Evolutionary conservation across 2,888 invertebrate species (phyloP), one percentile per base, ranked within the genome.

Genomic region (Drosophila picticornis): DNA sequence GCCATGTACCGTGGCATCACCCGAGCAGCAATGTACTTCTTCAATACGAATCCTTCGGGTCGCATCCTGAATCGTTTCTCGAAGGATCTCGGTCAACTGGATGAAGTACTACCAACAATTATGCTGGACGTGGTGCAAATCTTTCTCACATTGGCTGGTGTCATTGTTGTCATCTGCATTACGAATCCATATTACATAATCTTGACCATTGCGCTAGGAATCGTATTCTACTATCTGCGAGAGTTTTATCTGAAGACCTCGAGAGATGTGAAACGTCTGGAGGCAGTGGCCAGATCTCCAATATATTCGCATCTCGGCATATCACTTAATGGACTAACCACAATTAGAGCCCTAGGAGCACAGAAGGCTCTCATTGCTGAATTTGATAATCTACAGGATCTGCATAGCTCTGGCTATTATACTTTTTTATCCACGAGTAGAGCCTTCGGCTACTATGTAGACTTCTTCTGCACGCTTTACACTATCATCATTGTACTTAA

Each of bases 381-480:
- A 92, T 97, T 97, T 88, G 97, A 97, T 85, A 95, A 95, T 81
- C 96, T 97, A 83, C 97, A 97, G 92, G 97, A 97, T 91, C 91
- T 96, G 1, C 98, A 99, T 91, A 97, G 98, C 62, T 97, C 98
- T 0, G 96, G 99, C 4, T 99, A 97, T 97, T 99, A 96, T 91
- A 94, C 98, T 79, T 98, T 98, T 92, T 95, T 99, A 53, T 95
- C 97, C 0, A 96, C 97, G 5, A 97, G 97, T 31, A 96, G 99
- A 66, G 98, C 99, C 80, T 98, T 99, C 90, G 99, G 98, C 0
- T 97, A 98, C 91, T 97, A 97, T 95, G 94, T 99, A 84, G 99
- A 99, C 92, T 94, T 97, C 80, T 95, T 98, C 63, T 98, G 98
- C 90, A 95, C 97, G 0, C 79, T 96, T 6, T 99, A 98, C 93